Base-by-base conservation (phyloP, 2,888 invertebrate genomes). In the Pasiphila rectangulata region DNA sequence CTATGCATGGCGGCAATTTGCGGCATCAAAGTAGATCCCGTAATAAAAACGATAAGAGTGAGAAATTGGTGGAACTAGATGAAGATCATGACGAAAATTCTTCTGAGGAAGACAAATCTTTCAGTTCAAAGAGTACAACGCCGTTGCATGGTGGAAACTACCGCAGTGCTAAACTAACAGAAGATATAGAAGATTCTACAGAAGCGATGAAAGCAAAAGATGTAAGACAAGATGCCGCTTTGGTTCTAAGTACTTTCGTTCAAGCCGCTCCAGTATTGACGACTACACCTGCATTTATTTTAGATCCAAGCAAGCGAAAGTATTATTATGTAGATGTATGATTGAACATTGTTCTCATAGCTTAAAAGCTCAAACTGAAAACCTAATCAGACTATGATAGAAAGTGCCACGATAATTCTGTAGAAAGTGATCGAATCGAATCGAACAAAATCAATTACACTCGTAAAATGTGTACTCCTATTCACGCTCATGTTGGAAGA, bases 271-370 rank as follows among this genome's bases (percentile, higher is more conserved):
- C 87, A 1, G 65, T 81, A 44, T 57, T 86, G 6, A 82, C 86
- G 0, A 83, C 80, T 1, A 81, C 83, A 0, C 80, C 83, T 7
- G 67, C 67, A 0, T 89, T 76, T 45, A 89, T 89, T 54, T 63
- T 86, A 63, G 88, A 89, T 59, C 89, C 89, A 17, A 87, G 89
- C 53, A 87, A 89, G 71, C 72, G 89, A 56, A 84, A 84, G 82
- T 89, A 89, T 63, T 89, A 85, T 59, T 89, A 86, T 51, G 84
- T 87, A 10, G 88, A 88, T 56, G 60, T 66, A 12, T 72, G 67
- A 70, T 38, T 15, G 32, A 9, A 27, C 29, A 35, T 30, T 4
- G 36, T 27, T 39, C 32, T 15, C 30, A 36, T 16, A 27, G 20
- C 9, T 27, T n/a, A 24, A 36, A 35, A 40, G 13, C 20, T 38